These are phyloP conservation scores for Saturnia pavonia DNA, from an alignment of 2,888 invertebrate species.

Conservation along the genomic window DNA sequence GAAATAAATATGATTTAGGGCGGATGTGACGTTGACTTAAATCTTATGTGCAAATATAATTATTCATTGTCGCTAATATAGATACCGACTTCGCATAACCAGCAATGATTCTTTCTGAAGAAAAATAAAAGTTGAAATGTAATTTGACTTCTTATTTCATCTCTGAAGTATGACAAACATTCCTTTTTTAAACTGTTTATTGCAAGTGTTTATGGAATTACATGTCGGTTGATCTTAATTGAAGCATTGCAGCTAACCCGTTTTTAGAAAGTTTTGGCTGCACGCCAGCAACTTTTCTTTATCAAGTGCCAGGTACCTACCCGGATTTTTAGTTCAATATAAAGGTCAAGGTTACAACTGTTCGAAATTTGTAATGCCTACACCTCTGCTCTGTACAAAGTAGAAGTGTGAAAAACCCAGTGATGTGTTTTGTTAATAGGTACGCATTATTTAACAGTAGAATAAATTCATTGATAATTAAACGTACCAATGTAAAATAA, in stretches of 20 bases:
- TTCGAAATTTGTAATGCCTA: slow-evolving; percentile 2
- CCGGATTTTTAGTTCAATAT: slow-evolving; percentile 56
- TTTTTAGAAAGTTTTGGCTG: slow-evolving; percentile 72
- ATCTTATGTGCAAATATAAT: neutral
- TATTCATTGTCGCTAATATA: neutral
- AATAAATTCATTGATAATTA: neutral
- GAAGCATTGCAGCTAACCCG: slow-evolving; percentile 64
- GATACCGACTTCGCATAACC: neutral
- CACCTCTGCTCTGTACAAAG: neutral
- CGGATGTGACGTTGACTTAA: neutral
- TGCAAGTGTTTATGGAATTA: slow-evolving; percentile 29
- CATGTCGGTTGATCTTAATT: slow-evolving; percentile 47
- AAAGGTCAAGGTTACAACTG: slow-evolving; percentile 63
- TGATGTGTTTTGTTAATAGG: neutral
- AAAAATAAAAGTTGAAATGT: neutral
- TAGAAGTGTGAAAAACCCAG: neutral
- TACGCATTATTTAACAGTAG: neutral
- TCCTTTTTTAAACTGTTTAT: slow-evolving; percentile 27
- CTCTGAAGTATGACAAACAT: slow-evolving; percentile 20
- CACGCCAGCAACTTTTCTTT: slow-evolving; percentile 62
- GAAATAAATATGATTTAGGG: neutral
- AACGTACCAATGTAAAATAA: neutral
- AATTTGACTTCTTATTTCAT: neutral
- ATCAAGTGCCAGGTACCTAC: slow-evolving; percentile 47
- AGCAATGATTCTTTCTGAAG: neutral